Evolutionary conservation across 1,140 invertebrate genomes (phyloP).

Genomic region (Hesperophylax magnus): DNA sequence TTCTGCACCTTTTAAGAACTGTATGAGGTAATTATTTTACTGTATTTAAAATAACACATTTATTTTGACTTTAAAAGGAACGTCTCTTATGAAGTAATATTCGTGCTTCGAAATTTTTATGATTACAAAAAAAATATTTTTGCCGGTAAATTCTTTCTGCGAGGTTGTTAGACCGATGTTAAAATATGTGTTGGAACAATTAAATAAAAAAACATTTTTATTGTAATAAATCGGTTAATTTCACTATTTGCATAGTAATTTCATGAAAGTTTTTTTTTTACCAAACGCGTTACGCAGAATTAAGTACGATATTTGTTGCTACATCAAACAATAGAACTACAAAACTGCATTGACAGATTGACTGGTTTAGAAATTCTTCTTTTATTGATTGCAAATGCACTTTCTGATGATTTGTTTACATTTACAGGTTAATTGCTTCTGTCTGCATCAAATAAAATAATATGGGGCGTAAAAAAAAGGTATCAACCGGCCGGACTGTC

Average conservation of each 20-base stretch:
- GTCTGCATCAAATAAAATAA: constrained; percentile 11
- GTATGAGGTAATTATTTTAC: constrained; percentile 48
- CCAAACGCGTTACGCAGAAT: too few relatives aligned
- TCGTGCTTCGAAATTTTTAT: neutral
- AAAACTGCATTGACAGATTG: constrained; percentile 18
- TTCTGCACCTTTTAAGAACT: constrained; percentile 43
- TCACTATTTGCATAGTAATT: too few relatives aligned
- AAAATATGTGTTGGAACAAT: too few relatives aligned
- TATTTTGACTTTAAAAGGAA: neutral
- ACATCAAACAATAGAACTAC: constrained; percentile 25
- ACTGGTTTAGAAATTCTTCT: neutral
- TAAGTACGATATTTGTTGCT: neutral
- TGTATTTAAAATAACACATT: constrained; percentile 43
- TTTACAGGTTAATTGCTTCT: constrained; percentile 11
- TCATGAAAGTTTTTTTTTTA: too few relatives aligned
- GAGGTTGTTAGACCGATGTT: too few relatives aligned
- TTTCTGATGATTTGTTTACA: neutral
- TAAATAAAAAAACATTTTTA: too few relatives aligned
- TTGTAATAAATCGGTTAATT: too few relatives aligned
- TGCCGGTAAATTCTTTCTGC: too few relatives aligned
- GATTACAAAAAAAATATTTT: neutral
- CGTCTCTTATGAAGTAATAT: neutral
- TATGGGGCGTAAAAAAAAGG: constrained; percentile 50
- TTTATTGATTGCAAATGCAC: neutral
- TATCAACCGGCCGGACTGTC: neutral